A percentile compares a stretch with the other conserved stretches of the same genome.
Evolutionary conservation across 1,140 invertebrate genomes (phyloP).

Genomic region (Lordiphosa mommai): DNA sequence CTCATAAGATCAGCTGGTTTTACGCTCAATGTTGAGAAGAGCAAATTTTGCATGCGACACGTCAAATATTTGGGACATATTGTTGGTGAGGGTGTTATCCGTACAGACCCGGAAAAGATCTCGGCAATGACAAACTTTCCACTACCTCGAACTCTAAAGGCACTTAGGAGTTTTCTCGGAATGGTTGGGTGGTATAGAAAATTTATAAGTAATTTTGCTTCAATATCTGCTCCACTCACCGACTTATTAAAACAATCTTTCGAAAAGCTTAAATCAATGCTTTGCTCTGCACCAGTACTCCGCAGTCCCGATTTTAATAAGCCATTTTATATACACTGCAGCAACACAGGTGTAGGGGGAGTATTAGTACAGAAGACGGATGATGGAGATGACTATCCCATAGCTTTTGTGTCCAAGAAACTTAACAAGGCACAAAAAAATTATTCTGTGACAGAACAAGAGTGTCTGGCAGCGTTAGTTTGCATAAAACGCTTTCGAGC

Average conservation of each 20-base stretch:
- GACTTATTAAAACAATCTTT: not conserved
- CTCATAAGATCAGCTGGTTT: too few species aligned
- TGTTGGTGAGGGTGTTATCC: constrained; percentile 5
- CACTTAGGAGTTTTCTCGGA: not conserved
- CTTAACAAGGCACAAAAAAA: too few species aligned
- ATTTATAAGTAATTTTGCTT: too few species aligned
- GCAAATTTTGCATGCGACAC: constrained; percentile 1
- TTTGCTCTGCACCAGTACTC: too few species aligned
- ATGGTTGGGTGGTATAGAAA: too few species aligned
- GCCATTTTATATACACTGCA: too few species aligned
- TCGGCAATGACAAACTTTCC: constrained; percentile 1
- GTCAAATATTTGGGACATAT: constrained; percentile 5
- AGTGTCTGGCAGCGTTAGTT: not conserved
- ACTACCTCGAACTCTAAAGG: not conserved
- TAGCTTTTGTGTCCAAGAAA: not conserved
- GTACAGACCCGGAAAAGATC: constrained; percentile 4
- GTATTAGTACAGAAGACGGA: not conserved
- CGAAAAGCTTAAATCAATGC: too few species aligned
- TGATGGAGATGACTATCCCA: not conserved
- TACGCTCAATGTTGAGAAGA: constrained; percentile 16
- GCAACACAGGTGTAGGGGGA: not conserved
- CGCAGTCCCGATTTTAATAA: too few species aligned
- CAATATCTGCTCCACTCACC: not conserved
- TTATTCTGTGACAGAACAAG: too few species aligned
- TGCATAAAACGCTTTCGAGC: not conserved